Evolutionary conservation across 2,888 invertebrate genomes (phyloP), one percentile per base, ranked within the genome.

Genomic region (Embidobia sp.): DNA sequence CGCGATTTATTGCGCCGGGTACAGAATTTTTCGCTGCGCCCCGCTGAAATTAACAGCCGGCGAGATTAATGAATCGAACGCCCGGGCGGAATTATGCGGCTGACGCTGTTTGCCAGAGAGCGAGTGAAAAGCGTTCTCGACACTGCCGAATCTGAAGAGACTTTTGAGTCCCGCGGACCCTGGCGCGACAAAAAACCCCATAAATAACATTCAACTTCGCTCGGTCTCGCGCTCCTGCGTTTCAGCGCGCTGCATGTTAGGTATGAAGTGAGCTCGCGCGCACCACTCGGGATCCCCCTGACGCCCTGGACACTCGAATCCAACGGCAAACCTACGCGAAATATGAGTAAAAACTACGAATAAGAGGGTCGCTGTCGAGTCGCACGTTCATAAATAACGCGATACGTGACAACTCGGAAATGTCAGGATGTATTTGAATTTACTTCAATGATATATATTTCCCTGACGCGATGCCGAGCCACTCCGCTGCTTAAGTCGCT

Each of bases 291-390:
- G 64, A 31, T 61, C 55, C 51, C 75, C 16, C 35, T 15, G 33
- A 51, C 37, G 51, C 61, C 64, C 70, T 59, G 63, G 66, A 63
- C 67, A 74, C 77, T 78, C 78, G 64, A 69, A 79, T 76, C 57
- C 77, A 67, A 74, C 75, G 63, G 59, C 31, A 37, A 79, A 66
- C 73, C 73, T 73, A 79, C 82, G 82, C 84, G 85, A 85, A 86
- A 86, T 87, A 84, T 84, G 85, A 83, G 83, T 77, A 82, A 84
- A 85, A 85, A 83, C 79, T 83, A 67, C 79, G 83, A 87, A 86
- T 87, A 87, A 87, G 86, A 86, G 86, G 85, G 85, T 86, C 80
- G 83, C 80, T 81, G 70, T 80, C 79, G 81, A 69, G 80, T 69
- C 81, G 77, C 82, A 82, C 80, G 55, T 40, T 79, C 85, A 85